Base-by-base conservation (phyloP, 2,888 invertebrate genomes). In the Drosophila anomelani region DNA sequence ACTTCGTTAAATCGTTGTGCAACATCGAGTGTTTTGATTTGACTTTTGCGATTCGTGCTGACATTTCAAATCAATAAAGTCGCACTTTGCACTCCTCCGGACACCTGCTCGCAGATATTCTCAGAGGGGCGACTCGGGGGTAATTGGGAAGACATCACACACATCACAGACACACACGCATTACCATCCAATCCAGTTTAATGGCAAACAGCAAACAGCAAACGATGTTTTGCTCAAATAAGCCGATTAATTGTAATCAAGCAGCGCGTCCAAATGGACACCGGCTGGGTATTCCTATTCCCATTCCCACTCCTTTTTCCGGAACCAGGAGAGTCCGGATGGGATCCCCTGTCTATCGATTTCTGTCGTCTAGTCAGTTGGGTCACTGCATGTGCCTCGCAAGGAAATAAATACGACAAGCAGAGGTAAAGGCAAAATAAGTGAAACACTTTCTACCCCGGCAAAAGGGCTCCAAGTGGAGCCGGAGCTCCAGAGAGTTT, bases 171-270 rank as follows among this genome's bases (percentile, higher is more conserved):
- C 32, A 34, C 75, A 76, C 67, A 71, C 59, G 59, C 46, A 57
- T 51, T 61, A 32, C 58, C 44, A 61, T 60, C 36, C 55, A 58
- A 61, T 60, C 39, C 55, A 58, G 71, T 55, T 53, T 68, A 72
- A 73, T 78, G 72, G 80, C 72, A 73, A 81, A 78, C 53, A 62
- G 55, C 72, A 64, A 76, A 75, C 61, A 62, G 55, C 72, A 64
- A 76, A 75, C 61, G 62, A 69, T 67, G 80, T 71, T 76, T 74
- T 78, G 56, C 70, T 66, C 68, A 87, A 87, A 85, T 86, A 86
- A 86, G 85, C 85, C 85, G 85, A 86, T 86, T 85, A 86, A 86
- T 86, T 86, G 85, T 88, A 86, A 86, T 88, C 88, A 86, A 86
- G 88, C 87, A 69, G 73, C 62, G 63, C 64, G 75, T 74, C 74